A percentile compares a stretch with the other conserved stretches of the same genome.
These are phyloP conservation scores for Saturnia japonica DNA, from an alignment of 2,888 invertebrate species.

Conservation along the genomic window DNA sequence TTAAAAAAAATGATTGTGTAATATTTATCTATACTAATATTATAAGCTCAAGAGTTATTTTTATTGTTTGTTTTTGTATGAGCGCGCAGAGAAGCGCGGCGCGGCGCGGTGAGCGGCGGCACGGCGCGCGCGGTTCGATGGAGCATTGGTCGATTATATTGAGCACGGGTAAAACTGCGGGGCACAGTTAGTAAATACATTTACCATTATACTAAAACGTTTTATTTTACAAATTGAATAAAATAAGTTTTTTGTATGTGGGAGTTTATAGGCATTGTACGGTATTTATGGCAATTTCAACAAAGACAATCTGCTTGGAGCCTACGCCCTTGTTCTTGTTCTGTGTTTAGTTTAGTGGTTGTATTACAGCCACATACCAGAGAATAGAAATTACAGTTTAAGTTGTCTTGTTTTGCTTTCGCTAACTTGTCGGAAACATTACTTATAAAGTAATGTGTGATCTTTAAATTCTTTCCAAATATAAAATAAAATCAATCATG, in stretches of 20 bases:
- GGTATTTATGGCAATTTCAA: not conserved
- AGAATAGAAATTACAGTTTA: too few species aligned
- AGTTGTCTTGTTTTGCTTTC: not conserved
- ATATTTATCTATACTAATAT: not conserved
- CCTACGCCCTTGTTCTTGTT: slow-evolving; percentile 7
- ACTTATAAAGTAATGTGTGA: not conserved
- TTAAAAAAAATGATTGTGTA: not conserved
- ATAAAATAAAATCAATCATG: not conserved
- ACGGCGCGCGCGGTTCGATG: too few species aligned
- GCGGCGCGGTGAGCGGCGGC: too few species aligned
- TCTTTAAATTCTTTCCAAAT: not conserved
- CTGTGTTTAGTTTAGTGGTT: slow-evolving; percentile 4
- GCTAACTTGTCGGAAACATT: not conserved
- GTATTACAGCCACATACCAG: too few species aligned
- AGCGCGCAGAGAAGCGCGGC: too few species aligned
- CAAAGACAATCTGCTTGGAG: not conserved
- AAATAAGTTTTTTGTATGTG: not conserved
- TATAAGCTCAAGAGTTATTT: too few species aligned
- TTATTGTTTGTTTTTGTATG: too few species aligned
- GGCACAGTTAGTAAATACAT: too few species aligned
- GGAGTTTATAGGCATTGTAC: not conserved
- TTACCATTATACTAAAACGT: not conserved
- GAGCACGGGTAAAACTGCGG: too few species aligned
- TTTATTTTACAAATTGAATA: not conserved
- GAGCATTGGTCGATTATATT: too few species aligned